phyloP scores from a whole-genome alignment of 2,113 vertebrate genomes.

The Bujurquina vittata region DNA sequence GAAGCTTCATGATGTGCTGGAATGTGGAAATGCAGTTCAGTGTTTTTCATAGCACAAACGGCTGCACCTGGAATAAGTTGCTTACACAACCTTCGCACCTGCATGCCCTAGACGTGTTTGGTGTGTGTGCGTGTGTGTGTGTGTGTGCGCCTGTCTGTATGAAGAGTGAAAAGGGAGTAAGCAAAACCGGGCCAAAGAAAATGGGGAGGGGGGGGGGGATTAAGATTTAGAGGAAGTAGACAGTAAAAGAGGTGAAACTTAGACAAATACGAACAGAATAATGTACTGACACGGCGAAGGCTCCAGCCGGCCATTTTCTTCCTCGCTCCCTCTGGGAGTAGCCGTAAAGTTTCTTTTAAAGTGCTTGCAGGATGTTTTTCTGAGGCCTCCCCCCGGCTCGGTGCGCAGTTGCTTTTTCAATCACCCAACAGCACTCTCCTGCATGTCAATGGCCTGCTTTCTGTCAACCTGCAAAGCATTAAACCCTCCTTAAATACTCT shows the following conservation, averaged over 20 bases:
- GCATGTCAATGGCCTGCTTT: slow-evolving; percentile 51
- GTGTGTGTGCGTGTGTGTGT: background rate
- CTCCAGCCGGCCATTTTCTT: slow-evolving; percentile 25
- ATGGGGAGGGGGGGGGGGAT: background rate
- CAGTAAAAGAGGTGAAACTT: slow-evolving; percentile 8
- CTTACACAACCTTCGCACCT: slow-evolving; percentile 70
- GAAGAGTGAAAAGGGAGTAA: background rate
- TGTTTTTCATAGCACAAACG: slow-evolving; percentile 48
- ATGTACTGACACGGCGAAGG: background rate
- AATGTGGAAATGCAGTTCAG: slow-evolving; percentile 62
- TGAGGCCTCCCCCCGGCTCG: background rate
- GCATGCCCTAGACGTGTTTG: slow-evolving; percentile 45
- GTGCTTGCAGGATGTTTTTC: slow-evolving; percentile 43
- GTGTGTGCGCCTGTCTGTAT: background rate
- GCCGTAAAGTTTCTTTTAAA: slow-evolving; percentile 49
- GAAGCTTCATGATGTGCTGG: slow-evolving; percentile 47
- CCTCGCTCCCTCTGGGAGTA: background rate
- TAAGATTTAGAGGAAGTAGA: background rate
- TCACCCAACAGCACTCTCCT: slow-evolving; percentile 43
- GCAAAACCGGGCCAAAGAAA: background rate
- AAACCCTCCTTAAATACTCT: slow-evolving; percentile 24
- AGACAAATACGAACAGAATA: slow-evolving; percentile 14
- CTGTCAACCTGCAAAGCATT: slow-evolving; percentile 60
- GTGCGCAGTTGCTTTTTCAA: slow-evolving; percentile 55
- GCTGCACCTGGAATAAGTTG: slow-evolving; percentile 63